Conservation (phyloP, 2,113 vertebrate genomes). For the Ciconia boyciana region DNA sequence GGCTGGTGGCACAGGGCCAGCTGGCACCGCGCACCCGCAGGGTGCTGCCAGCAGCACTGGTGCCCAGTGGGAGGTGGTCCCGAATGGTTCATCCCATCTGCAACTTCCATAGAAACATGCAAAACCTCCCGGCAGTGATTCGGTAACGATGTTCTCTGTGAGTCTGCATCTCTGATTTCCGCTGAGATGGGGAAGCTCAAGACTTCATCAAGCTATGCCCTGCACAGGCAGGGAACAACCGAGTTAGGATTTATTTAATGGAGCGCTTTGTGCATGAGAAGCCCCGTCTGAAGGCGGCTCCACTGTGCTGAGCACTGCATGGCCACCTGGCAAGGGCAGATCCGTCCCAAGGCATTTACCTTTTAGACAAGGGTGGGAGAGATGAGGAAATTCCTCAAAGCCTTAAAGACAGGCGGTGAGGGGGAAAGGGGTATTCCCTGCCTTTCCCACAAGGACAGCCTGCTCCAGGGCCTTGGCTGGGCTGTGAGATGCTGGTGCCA, state of each 20-base stretch:
- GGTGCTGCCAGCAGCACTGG: neutral
- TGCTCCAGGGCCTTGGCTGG: neutral
- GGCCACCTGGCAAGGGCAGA: neutral
- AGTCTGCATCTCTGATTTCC: neutral
- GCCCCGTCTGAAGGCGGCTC: neutral
- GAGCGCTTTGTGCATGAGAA: neutral
- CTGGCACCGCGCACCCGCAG: rapidly evolving
- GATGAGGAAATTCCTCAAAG: neutral
- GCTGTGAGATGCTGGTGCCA: neutral
- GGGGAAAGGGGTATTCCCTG: neutral
- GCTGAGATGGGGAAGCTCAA: neutral
- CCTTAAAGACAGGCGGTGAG: neutral
- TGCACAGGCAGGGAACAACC: neutral
- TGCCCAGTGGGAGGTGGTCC: rapidly evolving
- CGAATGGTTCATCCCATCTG: neutral
- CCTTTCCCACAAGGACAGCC: neutral
- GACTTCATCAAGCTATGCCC: neutral
- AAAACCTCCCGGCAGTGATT: neutral
- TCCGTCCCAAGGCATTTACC: neutral
- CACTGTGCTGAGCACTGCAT: rapidly evolving
- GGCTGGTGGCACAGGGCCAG: neutral
- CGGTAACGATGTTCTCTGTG: rapidly evolving
- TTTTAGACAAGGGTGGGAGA: neutral
- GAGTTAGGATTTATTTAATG: neutral
- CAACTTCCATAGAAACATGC: neutral